phyloP scores from a whole-genome alignment of 30 jellyfish, hydroid and myxozoan genomes.

The Hydra vulgaris region DNA sequence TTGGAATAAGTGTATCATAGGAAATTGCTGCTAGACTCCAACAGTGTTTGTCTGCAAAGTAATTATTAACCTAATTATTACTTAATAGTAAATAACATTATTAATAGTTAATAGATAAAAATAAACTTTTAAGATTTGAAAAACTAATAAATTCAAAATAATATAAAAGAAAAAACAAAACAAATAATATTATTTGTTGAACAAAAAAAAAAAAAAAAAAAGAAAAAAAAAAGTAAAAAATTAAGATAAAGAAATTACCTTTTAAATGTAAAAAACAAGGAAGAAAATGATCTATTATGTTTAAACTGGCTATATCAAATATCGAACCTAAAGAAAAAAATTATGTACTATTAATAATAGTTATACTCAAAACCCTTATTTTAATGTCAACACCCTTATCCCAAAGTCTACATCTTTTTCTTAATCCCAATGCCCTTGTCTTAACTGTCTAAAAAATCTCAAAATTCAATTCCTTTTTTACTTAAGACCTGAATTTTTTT shows the following conservation, averaged over 20 bases:
- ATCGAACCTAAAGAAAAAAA: slow-evolving; percentile 13
- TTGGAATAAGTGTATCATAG: slow-evolving; percentile 59
- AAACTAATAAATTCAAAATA: too few species aligned
- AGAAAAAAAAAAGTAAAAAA: neutral
- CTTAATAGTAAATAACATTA: too few species aligned
- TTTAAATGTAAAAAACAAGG: slow-evolving; percentile 23
- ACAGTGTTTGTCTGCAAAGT: slow-evolving; percentile 6
- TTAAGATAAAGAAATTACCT: slow-evolving; percentile 5
- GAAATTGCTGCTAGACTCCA: slow-evolving; percentile 50
- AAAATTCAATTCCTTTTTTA: too few species aligned
- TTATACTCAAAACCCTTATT: too few species aligned
- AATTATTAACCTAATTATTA: neutral
- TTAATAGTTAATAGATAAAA: neutral
- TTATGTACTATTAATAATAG: too few species aligned
- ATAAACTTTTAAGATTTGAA: too few species aligned
- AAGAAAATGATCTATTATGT: slow-evolving; percentile 19
- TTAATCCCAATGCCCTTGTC: too few species aligned
- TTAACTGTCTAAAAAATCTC: too few species aligned
- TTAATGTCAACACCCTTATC: too few species aligned
- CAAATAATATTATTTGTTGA: neutral
- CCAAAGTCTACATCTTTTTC: too few species aligned
- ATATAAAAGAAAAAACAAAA: neutral
- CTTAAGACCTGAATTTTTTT: too few species aligned
- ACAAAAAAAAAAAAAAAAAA: neutral
- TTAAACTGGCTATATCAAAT: slow-evolving; percentile 20